phyloP scores from a whole-genome alignment of 2,797 vertebrate species.

The Oryzias sinensis region DNA sequence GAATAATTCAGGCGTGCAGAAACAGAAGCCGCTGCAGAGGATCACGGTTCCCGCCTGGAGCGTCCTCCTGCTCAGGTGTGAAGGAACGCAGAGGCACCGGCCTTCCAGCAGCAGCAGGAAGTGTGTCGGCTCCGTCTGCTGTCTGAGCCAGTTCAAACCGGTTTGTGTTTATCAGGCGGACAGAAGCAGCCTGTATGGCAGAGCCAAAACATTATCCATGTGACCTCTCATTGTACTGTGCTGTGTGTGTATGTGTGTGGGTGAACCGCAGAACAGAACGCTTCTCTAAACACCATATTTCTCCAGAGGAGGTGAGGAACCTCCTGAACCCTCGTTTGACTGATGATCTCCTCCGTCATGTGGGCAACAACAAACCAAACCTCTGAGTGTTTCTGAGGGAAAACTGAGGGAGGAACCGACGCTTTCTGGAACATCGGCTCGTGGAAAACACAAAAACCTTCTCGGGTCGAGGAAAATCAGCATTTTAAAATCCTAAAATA shows the following conservation, averaged over 20 bases:
- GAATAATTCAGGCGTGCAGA: no score
- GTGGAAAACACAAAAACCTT: no score
- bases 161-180: constrained; percentile 70
- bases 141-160: constrained; percentile 62
- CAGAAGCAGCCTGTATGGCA: constrained; percentile 42
- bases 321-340: neutral
- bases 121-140: neutral
- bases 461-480: no score
- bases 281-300: neutral
- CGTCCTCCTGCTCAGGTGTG: no score
- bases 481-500: no score
- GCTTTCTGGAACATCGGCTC: no score
- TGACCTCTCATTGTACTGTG: constrained; percentile 43
- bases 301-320: neutral
- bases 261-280: neutral
- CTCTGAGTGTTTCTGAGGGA: no score
- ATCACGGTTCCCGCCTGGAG: no score
- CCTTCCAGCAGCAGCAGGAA: neutral
- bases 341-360: neutral
- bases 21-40: no score
- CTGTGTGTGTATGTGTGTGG: constrained; percentile 16
- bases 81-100: no score
- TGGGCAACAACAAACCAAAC: no score
- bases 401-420: no score
- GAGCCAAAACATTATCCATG: constrained; percentile 59